phyloP scores from a whole-genome alignment of 2,888 invertebrate genomes.

The Lepidocyrtoides sp. region DNA sequence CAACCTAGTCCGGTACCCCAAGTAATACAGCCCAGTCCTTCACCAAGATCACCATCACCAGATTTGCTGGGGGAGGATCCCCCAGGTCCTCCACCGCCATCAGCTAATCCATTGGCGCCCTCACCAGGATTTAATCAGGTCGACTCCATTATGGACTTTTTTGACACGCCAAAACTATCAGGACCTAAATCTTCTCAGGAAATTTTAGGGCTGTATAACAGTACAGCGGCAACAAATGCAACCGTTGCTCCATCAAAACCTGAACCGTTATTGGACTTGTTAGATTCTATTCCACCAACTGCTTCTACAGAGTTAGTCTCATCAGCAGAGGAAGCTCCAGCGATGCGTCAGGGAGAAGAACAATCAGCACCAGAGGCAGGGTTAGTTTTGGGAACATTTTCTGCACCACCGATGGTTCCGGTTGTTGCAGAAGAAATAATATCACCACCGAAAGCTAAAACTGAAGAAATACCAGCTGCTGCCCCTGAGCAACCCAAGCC shows the following conservation, averaged over 20 bases:
- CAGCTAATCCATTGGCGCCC: slow-evolving; percentile 84
- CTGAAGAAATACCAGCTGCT: slow-evolving; percentile 7
- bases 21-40: slow-evolving; percentile 92
- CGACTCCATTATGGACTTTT: slow-evolving; percentile 84
- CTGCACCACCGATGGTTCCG: neutral
- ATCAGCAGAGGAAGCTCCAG: neutral
- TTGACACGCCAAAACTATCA: slow-evolving; percentile 81
- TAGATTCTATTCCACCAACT: slow-evolving; percentile 73
- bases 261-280: slow-evolving; percentile 64
- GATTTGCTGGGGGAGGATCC: slow-evolving; percentile 82
- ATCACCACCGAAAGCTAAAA: slow-evolving; percentile 29
- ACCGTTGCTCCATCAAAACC: slow-evolving; percentile 85
- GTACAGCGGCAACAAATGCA: slow-evolving; percentile 89
- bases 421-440: slow-evolving; percentile 34
- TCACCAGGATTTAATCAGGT: slow-evolving; percentile 80
- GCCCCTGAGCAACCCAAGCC: slow-evolving; percentile 56
- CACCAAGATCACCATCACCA: slow-evolving; percentile 87
- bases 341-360: neutral
- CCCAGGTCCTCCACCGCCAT: slow-evolving; percentile 84
- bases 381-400: slow-evolving; percentile 8
- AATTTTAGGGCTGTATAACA: slow-evolving; percentile 89
- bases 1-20: slow-evolving; percentile 92
- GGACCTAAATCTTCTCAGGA: slow-evolving; percentile 80
- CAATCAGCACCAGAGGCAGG: slow-evolving; percentile 1
- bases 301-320: neutral